Base-by-base conservation (phyloP, 2,797 vertebrate genomes). In the Ctenopoma kingsleyae region DNA sequence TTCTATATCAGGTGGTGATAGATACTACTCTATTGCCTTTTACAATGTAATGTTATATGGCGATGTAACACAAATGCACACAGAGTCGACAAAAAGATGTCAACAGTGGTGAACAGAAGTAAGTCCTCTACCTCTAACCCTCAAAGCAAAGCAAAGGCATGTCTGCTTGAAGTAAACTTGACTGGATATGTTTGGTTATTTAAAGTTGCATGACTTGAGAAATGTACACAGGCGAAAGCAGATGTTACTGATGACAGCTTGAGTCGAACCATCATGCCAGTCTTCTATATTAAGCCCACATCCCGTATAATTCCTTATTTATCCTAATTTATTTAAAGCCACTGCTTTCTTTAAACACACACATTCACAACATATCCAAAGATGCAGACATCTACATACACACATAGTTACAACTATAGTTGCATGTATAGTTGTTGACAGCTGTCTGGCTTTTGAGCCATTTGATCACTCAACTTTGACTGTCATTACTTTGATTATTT, bases 381-480 rank as follows among this genome's bases (percentile, higher is more conserved):
- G 12, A 62, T 13, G 30, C 12, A 35, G 23, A 47, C 55, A 74
- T 43, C 54, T 13, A 25, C 55, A 69, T 44, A 46, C 10, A n/a
- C 19, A 1, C 4, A 22, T 32, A 53, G 48, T 59, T 66, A 68
- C 65, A 71, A 52, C 35, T 74, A 60, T 11, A 30, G 41, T 10
- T 54, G 32, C 66, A 36, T 57, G 52, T 30, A 47, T 2, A 44
- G 38, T 63, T 67, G 49, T 27, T 54, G 55, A 78, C 64, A 82
- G 63, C 70, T 66, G 65, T 49, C 52, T 67, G 0, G 50, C 25
- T n/a, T 32, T 19, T 70, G 56, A 43, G 36, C 15, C 13, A 2
- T 10, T 6, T 12, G 22, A 9, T 59, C 48, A 23, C 61, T 82
- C 65, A 22, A 67, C n/a, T 35, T 54, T 12, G n/a, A 57, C 58